Percentiles rank a stretch among this genome's conserved stretches.
Evolutionary conservation across 1,140 invertebrate species (phyloP).

Genomic region (Zaprionus lachaisei): DNA sequence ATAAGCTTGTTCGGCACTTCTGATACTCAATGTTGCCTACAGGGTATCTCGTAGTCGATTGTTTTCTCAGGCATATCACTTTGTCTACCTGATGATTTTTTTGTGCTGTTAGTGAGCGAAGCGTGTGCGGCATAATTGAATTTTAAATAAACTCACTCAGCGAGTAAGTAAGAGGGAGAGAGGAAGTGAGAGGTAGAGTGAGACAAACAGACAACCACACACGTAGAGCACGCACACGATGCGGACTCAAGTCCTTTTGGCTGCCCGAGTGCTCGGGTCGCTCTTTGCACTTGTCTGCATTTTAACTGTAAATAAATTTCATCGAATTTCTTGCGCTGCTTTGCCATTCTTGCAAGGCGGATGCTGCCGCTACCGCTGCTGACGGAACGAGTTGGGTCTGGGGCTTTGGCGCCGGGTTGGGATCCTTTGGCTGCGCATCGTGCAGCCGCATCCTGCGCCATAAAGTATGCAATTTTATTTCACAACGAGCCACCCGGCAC

Average conservation of each 20-base stretch:
- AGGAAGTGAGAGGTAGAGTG: neutral
- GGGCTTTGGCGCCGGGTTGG: neutral
- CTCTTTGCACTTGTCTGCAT: slow-evolving; percentile 67
- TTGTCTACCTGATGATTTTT: neutral
- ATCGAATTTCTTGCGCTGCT: slow-evolving; percentile 68
- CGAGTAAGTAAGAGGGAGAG: neutral
- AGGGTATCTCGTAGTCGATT: neutral
- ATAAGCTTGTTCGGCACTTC: neutral
- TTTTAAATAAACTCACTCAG: slow-evolving; percentile 81
- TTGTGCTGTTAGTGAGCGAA: slow-evolving; percentile 10
- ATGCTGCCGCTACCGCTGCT: slow-evolving; percentile 12
- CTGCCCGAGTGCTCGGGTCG: slow-evolving; percentile 10
- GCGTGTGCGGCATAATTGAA: slow-evolving; percentile 74
- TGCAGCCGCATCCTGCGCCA: slow-evolving; percentile 62
- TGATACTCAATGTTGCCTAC: neutral
- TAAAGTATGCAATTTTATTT: slow-evolving; percentile 83
- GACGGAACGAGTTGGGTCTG: no score
- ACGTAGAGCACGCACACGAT: slow-evolving; percentile 31
- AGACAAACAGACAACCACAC: slow-evolving; percentile 16
- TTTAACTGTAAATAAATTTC: slow-evolving; percentile 83
- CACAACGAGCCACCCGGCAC: slow-evolving; percentile 62
- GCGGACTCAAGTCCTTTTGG: slow-evolving; percentile 42
- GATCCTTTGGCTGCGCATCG: slow-evolving; percentile 6
- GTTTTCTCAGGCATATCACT: slow-evolving; percentile 8
- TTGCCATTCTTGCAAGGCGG: slow-evolving; percentile 33